Evolutionary conservation across 2,113 vertebrate species (phyloP), one percentile per base, ranked within the genome.

Genomic region (Dicrurus megarhynchus): DNA sequence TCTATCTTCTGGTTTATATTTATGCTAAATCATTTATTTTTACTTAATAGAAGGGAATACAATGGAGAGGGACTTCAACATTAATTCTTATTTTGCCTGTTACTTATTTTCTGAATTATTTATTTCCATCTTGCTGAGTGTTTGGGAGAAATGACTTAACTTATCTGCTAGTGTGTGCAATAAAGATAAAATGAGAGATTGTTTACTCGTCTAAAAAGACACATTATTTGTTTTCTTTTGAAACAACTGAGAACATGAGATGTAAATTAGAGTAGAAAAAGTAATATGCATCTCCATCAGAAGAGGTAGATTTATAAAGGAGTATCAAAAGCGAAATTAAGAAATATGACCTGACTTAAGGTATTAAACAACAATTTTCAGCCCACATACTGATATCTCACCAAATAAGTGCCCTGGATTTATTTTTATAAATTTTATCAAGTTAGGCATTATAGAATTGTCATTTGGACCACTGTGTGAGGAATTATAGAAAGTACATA

Each of bases 141-240:
- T 83, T 91, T 65, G 53, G 78, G 70, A 96, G 59, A 94, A 96
- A 93, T 80, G 4, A 61, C 41, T 95, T 91, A 84, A 74, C 57
- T 95, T 94, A 89, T 78, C 89, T 92, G 59, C 73, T 90, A 83
- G 82, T 65, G 37, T 83, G 91, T 94, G 59, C 47, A 80, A 75
- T 90, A 82, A 95, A 95, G 92, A 96, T 94, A 94, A 95, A 96
- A 94, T 74, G 73, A 93, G 61, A 84, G 50, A 90, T 92, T 87
- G 49, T 96, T 96, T 95, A 65, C 65, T 94, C 4, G 3, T 69
- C 57, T 84, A 35, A 81, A 92, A 91, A 89, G 79, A 52, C 73
- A 77, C 1, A 4, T 86, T 92, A 86, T 94, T 97, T 96, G 41
- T 88, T 97, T 93, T 79, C 49, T 84, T 94, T 87, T 89, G 61